These are phyloP conservation scores for Gobiocypris rarus DNA, from an alignment of 2,113 vertebrate species.

Conservation along the genomic window DNA sequence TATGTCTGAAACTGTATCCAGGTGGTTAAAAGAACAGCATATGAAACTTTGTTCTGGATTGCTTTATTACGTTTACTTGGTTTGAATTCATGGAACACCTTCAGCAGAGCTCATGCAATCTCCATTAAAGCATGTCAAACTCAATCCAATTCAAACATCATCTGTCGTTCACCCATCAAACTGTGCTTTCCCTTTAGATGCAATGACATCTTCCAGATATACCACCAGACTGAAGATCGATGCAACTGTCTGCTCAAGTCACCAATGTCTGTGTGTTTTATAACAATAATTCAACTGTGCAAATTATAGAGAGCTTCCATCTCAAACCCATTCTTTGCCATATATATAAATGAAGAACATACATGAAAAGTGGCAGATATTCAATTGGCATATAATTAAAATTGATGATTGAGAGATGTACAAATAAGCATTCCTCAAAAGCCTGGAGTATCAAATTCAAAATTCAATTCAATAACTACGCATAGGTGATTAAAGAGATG, in stretches of 20 bases:
- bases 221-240: constrained; percentile 50
- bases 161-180: neutral
- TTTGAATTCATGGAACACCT: neutral
- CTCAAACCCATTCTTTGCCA: neutral
- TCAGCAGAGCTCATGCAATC: neutral
- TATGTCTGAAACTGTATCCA: neutral
- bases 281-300: constrained; percentile 15
- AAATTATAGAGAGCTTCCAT: neutral
- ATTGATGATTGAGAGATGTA: neutral
- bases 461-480: no score
- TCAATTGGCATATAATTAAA: neutral
- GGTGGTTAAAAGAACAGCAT: neutral
- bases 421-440: no score
- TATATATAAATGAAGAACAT: no score
- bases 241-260: constrained; percentile 33
- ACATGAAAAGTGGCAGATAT: neutral
- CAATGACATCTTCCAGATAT: constrained; percentile 33
- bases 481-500: no score
- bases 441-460: no score
- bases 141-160: constrained; percentile 20
- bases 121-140: neutral
- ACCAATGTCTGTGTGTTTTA: constrained; percentile 20
- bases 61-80: neutral
- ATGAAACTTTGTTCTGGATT: no score
- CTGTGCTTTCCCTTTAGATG: neutral